These are phyloP conservation scores for Gymnocheta viridis DNA, from an alignment of 2,888 invertebrate genomes.

Conservation along the genomic window DNA sequence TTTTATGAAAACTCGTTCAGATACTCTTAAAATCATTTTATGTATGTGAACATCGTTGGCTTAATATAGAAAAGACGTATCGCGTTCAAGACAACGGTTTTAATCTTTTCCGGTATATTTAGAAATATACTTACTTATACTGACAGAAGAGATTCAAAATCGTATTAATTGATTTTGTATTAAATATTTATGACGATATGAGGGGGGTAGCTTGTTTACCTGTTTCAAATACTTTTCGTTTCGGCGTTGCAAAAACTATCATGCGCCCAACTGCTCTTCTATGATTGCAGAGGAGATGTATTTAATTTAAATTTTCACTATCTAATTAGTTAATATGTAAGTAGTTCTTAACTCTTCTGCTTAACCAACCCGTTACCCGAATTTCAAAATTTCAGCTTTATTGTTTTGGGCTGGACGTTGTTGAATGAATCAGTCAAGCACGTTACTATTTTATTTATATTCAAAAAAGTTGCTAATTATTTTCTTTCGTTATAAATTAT, in stretches of 20 bases:
- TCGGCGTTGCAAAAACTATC: neutral
- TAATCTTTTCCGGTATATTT: no score
- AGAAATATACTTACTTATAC: no score
- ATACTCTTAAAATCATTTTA: no score
- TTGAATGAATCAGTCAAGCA: conserved; percentile 27
- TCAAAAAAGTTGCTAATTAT: conserved; percentile 17
- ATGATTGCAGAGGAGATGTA: neutral
- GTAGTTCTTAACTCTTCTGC: neutral
- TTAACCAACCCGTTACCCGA: neutral
- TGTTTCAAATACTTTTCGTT: neutral
- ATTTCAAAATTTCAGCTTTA: neutral
- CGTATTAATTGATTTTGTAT: no score
- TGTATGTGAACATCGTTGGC: no score
- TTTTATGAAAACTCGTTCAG: no score
- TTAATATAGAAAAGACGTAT: no score
- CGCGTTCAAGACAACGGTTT: no score
- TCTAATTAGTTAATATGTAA: neutral
- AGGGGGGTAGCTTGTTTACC: neutral
- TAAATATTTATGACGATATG: no score
- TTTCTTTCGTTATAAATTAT: conserved; percentile 2
- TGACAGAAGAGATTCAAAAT: no score
- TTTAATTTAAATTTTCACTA: no score
- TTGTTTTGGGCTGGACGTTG: neutral
- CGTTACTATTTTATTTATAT: conserved; percentile 41
- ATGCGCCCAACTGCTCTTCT: neutral